Evolutionary conservation across 23 tunicate genomes (phyloP), one percentile per base, ranked within the genome.

Genomic region (Trididemnum miniatum): DNA sequence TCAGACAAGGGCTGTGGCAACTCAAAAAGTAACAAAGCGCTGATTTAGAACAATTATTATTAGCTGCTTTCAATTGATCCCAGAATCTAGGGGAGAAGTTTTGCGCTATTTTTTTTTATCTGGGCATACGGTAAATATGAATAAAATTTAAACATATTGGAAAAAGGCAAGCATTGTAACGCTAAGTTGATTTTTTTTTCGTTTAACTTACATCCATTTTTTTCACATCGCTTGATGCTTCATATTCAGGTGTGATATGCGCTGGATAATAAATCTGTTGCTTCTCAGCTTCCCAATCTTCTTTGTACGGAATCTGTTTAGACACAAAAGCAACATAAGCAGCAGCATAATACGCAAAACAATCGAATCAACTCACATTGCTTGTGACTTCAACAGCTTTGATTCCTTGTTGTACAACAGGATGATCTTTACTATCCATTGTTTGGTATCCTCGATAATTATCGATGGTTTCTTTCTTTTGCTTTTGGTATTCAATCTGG

Each of bases 181-280:
- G n/a, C n/a, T n/a, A n/a, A n/a, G n/a, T n/a, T n/a, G n/a, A n/a
- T n/a, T n/a, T n/a, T n/a, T n/a, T n/a, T n/a, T n/a, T n/a, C n/a
- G n/a, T n/a, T n/a, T n/a, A n/a, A 62, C 67, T 62, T 24, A 62
- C 67, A 62, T 62, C 94, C 12, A 96, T 78, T 85, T 96, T 85
- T 26, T 89, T 83, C 34, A 91, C 89, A 35, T 89, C 91, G 28
- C 78, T 80, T 28, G 83, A 23, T 27, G 86, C 87, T 84, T 96
- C 99, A 60, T 96, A 96, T 31, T 82, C 97, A 22, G 99, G 99
- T 23, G 97, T 96, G 29, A 96, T 89, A 65, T 96, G 99, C 65
- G 77, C 99, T 36, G 99, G 99, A 62, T 87, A 96, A 71, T 96
- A 96, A 37, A 96, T 72, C 31, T 51, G 38, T 71, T 91, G 87